Conservation (phyloP, 1,140 invertebrate genomes). For the Sitodiplosis mosellana region DNA sequence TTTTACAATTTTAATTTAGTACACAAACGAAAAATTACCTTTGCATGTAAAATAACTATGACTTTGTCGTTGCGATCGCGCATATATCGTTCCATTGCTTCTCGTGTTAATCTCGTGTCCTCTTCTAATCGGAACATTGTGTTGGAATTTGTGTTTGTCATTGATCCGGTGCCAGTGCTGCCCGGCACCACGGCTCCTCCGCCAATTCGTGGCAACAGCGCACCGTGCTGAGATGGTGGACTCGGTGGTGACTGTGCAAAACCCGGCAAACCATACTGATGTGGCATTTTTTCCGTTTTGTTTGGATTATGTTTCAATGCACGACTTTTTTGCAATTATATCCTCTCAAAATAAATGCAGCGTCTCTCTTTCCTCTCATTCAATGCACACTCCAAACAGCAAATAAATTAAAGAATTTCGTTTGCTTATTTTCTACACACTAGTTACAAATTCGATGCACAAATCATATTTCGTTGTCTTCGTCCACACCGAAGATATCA, state of each 20-base stretch:
- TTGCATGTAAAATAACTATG: slow-evolving; percentile 94
- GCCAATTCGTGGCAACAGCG: slow-evolving; percentile 33
- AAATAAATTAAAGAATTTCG: too few species aligned
- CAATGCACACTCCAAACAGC: too few species aligned
- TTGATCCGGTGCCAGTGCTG: slow-evolving; percentile 1
- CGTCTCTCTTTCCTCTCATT: too few species aligned
- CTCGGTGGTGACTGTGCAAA: slow-evolving; percentile 59
- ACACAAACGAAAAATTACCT: too few species aligned
- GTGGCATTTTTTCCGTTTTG: slow-evolving; percentile 56
- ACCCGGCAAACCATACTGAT: slow-evolving; percentile 48
- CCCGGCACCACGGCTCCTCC: slow-evolving; percentile 15
- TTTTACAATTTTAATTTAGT: background rate
- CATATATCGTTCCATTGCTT: slow-evolving; percentile 92
- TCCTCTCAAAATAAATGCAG: too few species aligned
- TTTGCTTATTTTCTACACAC: too few species aligned
- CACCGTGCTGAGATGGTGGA: slow-evolving; percentile 36
- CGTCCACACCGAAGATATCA: too few species aligned
- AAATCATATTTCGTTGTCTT: too few species aligned
- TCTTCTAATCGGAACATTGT: slow-evolving; percentile 27
- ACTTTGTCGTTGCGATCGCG: slow-evolving; percentile 89
- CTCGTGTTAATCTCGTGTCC: slow-evolving; percentile 70
- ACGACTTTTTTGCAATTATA: too few species aligned
- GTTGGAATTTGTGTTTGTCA: background rate
- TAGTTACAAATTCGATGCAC: too few species aligned
- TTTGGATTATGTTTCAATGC: background rate